Evolutionary conservation across 2,888 invertebrate genomes (phyloP), one percentile per base, ranked within the genome.

Genomic region (Tribolium freemani): DNA sequence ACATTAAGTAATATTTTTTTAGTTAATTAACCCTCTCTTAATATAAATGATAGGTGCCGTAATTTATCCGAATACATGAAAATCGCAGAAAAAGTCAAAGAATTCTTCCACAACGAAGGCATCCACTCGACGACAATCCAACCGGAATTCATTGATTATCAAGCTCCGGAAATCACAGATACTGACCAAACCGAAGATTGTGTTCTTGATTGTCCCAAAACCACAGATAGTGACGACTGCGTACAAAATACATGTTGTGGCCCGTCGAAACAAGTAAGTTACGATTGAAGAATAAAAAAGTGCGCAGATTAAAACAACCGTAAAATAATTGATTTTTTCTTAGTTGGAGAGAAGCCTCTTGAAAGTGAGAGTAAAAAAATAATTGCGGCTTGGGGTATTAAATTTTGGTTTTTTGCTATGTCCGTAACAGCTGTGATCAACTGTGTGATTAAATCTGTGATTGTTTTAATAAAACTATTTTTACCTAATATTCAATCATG

Each of bases 51-150:
- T 83, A 94, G 94, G 79, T 98, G 97, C 88, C 92, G 95, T 80
- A 98, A 97, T 87, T 88, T 98, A 68, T 94, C 95, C 0, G 98
- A 98, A 84, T 99, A 99, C 86, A 98, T 98, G 96, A 94, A 95
- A 84, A 95, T 99, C 76, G 98, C 98, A 0, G 96, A 96, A 84
- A 94, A 96, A 85, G 96, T 98, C 5, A 99, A 98, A 86, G 95
- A 96, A 84, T 96, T 98, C 88, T 98, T 99, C 87, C 99, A 99
- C 87, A 96, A 98, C 84, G 97, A 98, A 87, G 98, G 98, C 58
- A 98, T 99, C 79, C 99, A 99, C 87, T 98, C 98, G 48, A 98
- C 98, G 16, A 99, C 99, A 30, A 98, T 99, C 84, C 98, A 99
- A 85, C 98, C 98, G 0, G 99, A 99, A 88, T 98, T 98, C 86